Evolutionary conservation across 1,140 invertebrate genomes (phyloP).

Genomic region (Sycophila sp.): DNA sequence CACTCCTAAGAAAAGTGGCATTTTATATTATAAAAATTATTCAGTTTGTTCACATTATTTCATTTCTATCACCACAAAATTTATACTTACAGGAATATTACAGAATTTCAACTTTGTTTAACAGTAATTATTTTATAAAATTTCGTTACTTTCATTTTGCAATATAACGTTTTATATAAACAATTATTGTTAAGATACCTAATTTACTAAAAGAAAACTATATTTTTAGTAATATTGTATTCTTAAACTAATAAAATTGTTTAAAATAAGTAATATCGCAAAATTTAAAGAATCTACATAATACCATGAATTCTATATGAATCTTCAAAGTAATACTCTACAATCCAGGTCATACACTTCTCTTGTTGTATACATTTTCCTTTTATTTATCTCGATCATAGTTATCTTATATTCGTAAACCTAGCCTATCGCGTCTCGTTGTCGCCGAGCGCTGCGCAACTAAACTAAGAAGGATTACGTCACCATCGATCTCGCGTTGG

Average conservation of each 20-base stretch:
- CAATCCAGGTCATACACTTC: not conserved
- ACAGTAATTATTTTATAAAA: not conserved
- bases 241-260: not conserved
- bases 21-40: too few relatives aligned
- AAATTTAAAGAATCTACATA: not conserved
- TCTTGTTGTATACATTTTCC: not conserved
- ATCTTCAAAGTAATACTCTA: not conserved
- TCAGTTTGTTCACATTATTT: too few relatives aligned
- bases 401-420: slow-evolving; percentile 28
- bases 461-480: slow-evolving; percentile 28
- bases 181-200: not conserved
- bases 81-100: too few relatives aligned
- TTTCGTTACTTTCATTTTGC: not conserved
- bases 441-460: slow-evolving; percentile 6
- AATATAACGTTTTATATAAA: not conserved
- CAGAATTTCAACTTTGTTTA: not conserved
- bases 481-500: slow-evolving; percentile 9
- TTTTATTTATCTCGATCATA: not conserved
- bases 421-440: slow-evolving; percentile 18
- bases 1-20: too few relatives aligned
- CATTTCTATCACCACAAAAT: too few relatives aligned
- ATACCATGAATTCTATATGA: not conserved
- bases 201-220: not conserved
- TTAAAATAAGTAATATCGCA: not conserved
- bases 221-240: not conserved